Evolutionary conservation across 53 echinoderm and acorn worm genomes (phyloP), one percentile per base, ranked within the genome.

Genomic region (Astropecten irregularis): DNA sequence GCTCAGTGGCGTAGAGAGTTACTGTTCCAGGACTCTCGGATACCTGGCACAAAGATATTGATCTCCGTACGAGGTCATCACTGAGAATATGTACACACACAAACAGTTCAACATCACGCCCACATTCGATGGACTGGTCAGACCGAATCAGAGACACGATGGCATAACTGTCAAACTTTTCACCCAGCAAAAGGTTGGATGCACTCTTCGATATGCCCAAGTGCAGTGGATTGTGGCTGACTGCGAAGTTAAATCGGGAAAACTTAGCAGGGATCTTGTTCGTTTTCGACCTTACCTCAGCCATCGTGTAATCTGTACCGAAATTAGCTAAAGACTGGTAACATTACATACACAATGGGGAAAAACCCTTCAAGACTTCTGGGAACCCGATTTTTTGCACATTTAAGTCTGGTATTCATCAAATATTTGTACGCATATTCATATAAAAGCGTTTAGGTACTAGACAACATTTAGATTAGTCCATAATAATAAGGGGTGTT

Each of bases 231-330:
- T 96, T 96, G 51, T 93, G 93, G 40, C 71, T 87, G 30, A 96
- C 71, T 15, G 89, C 30, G 73, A 96, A 96, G 87, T 89, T 93
- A 81, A 96, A 96, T 28, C 96, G 87, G 2, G 96, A 93, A 93
- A 96, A 96, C 52, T 85, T 96, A 0, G 93, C 96, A 27, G 32
- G 69, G 27, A 85, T 73, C 37, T 62, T 54, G 2, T 46, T 40
- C 51, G 66, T 40, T 53, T 40, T 65, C 15, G 9, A n/a, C 47
- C 26, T 61, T 21, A 61, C 30, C 25, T 61, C 77, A 9, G 77
- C 77, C 77, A 77, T 77, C 58, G 40, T 20, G 69, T 2, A 30
- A 47, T 49, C 69, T n/a, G n/a, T n/a, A n/a, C n/a, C n/a, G n/a
- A n/a, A n/a, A n/a, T n/a, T n/a, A n/a, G n/a, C n/a, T n/a, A n/a